These are phyloP conservation scores for Endotricha flammealis DNA, from an alignment of 2,888 invertebrate species.

Conservation along the genomic window DNA sequence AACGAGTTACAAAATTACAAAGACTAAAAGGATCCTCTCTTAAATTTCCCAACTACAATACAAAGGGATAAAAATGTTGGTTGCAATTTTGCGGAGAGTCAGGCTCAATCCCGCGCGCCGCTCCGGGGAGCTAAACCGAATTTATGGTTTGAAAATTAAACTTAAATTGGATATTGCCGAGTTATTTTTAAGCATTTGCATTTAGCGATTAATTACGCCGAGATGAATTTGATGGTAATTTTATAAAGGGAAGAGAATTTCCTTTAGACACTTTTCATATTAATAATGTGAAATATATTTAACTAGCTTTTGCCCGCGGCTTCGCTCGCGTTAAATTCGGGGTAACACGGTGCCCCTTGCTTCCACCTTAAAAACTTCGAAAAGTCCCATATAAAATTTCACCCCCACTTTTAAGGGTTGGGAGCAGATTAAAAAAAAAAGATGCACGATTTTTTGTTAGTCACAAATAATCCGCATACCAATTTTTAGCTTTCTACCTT, in stretches of 20 bases:
- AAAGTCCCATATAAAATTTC: too few relatives aligned
- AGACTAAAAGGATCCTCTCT: slow-evolving; percentile 52
- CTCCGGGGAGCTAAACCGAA: slow-evolving; percentile 70
- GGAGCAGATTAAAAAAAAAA: too few relatives aligned
- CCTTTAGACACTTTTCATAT: slow-evolving; percentile 5
- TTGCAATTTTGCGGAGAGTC: slow-evolving; percentile 63
- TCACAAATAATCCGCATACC: too few relatives aligned
- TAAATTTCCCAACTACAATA: slow-evolving; percentile 57
- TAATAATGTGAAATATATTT: too few relatives aligned
- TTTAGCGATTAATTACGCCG: slow-evolving; percentile 52
- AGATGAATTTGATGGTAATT: slow-evolving; percentile 45
- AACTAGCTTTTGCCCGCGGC: too few relatives aligned
- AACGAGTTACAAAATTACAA: slow-evolving; percentile 55
- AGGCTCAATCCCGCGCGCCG: slow-evolving; percentile 53
- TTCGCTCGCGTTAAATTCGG: too few relatives aligned
- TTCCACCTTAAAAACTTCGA: too few relatives aligned
- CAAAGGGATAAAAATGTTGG: slow-evolving; percentile 70
- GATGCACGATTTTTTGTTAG: too few relatives aligned
- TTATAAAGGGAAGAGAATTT: slow-evolving; percentile 27
- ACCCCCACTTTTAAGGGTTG: too few relatives aligned
- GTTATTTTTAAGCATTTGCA: slow-evolving; percentile 66
- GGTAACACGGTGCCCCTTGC: too few relatives aligned
- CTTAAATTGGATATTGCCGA: slow-evolving; percentile 67
- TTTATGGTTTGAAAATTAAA: slow-evolving; percentile 74
- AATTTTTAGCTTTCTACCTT: too few relatives aligned